These are phyloP conservation scores for Drosophila aldrichi DNA, from an alignment of 2,888 invertebrate species.

Conservation along the genomic window DNA sequence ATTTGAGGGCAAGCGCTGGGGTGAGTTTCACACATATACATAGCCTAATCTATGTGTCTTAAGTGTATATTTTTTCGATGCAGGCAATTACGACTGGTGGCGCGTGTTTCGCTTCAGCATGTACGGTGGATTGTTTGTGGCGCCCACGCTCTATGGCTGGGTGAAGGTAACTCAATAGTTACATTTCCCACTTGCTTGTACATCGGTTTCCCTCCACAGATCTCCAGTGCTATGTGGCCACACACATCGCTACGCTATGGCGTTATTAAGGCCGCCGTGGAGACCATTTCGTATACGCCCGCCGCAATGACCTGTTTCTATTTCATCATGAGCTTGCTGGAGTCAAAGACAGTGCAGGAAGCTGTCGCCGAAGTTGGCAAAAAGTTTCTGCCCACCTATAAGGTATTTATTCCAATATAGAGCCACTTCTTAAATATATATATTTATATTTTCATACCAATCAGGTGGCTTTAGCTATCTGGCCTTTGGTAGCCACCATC, in stretches of 20 bases:
- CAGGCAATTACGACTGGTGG: slow-evolving; percentile 88
- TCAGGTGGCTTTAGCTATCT: slow-evolving; percentile 89
- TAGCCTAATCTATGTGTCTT: neutral
- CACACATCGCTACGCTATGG: slow-evolving; percentile 89
- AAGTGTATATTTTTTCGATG: neutral
- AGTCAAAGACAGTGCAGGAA: slow-evolving; percentile 88
- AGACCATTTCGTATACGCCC: slow-evolving; percentile 91
- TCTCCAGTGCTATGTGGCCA: slow-evolving; percentile 91
- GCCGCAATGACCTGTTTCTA: slow-evolving; percentile 92
- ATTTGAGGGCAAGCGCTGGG: slow-evolving; percentile 88
- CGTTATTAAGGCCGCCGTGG: slow-evolving; percentile 90
- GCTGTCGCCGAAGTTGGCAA: slow-evolving; percentile 89
- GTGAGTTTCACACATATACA: slow-evolving; percentile 84
- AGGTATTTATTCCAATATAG: slow-evolving; percentile 54
- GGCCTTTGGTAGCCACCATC: slow-evolving; percentile 90
- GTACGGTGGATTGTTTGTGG: slow-evolving; percentile 93
- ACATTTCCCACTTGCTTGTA: neutral
- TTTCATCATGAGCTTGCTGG: slow-evolving; percentile 91
- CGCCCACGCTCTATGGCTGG: slow-evolving; percentile 93
- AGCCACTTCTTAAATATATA: neutral
- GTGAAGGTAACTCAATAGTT: slow-evolving; percentile 87
- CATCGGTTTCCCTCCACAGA: slow-evolving; percentile 22
- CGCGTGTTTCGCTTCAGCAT: slow-evolving; percentile 90
- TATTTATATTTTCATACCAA: neutral
- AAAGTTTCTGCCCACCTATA: slow-evolving; percentile 91